Evolutionary conservation across 1,140 invertebrate genomes (phyloP), one percentile per base, ranked within the genome.

Genomic region (Condylostylus longicornis): DNA sequence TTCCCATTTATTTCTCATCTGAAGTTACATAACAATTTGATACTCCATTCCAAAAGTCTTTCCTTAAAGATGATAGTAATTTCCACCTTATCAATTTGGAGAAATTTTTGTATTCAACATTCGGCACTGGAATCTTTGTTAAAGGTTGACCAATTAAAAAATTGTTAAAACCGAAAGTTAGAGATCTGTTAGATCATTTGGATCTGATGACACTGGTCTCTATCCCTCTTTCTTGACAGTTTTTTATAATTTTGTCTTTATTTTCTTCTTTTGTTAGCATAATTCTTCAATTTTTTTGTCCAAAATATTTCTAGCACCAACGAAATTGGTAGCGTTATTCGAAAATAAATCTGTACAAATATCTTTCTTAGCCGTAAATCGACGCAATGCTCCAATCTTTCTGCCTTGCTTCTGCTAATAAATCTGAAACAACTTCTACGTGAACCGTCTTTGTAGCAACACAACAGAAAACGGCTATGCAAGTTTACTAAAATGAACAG

Each of bases 141-240:
- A 61, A 31, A 2, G 51, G 42, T 15, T 42, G 22, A 10, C 58
- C 57, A 25, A 50, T 54, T 19, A 64, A 34, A 42, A 64, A 63
- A 48, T 66, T 58, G 9, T 39, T n/a, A n/a, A n/a, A n/a, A n/a
- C n/a, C n/a, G n/a, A 49, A 3, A 60, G 59, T 9, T 60, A 61
- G 5, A 63, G 33, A n/a, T 45, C 37, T 19, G 31, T 33, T 5
- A 51, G 43, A 15, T 62, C 55, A 23, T 47, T 44, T 28, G 46
- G 42, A 41, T 51, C 45, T 29, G 25, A 38, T 10, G 47, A 46
- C 10, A 57, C 13, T 4, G 47, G 41, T 20, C 35, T 39, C 10
- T 43, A 19, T 46, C 45, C 25, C 25, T 13, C 14, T 27, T 10
- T 10, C 25, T n/a, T 13, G 10, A 13, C 25, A 27, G n/a, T n/a